Conservation (phyloP, 2,888 invertebrate genomes). For the Polyploca ridens region DNA sequence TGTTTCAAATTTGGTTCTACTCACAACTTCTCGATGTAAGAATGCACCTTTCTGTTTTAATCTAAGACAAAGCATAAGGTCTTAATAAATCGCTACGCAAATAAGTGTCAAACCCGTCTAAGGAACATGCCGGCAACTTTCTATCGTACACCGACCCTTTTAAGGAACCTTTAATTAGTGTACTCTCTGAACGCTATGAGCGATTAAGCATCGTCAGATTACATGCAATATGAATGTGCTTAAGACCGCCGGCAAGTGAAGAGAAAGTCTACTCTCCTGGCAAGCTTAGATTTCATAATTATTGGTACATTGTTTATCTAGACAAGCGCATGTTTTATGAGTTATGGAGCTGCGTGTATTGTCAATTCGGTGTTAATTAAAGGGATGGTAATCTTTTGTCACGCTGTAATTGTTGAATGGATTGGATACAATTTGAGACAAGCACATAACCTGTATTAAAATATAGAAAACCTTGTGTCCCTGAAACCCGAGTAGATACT, state of each 20-base stretch:
- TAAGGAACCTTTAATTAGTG: slow-evolving; percentile 8
- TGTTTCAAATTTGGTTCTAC: no score
- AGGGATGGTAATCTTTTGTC: no score
- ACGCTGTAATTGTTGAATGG: no score
- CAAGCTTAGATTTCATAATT: slow-evolving; percentile 3
- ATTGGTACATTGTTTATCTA: slow-evolving; percentile 4
- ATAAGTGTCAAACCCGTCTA: neutral
- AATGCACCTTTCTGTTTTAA: no score
- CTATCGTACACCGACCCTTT: neutral
- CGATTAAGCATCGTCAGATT: slow-evolving; percentile 6
- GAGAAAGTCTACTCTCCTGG: neutral
- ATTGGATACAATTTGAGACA: no score
- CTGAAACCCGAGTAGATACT: no score
- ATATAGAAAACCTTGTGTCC: no score
- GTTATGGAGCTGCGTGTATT: no score
- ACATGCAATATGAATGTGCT: slow-evolving; percentile 1
- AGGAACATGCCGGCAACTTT: neutral
- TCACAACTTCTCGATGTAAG: no score
- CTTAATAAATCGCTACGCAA: neutral
- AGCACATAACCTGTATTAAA: no score
- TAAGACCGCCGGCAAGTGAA: neutral
- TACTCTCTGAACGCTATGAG: slow-evolving; percentile 1
- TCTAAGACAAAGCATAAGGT: no score
- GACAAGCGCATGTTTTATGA: neutral
- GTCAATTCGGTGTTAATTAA: neutral